Evolutionary conservation across 2,888 invertebrate species (phyloP), one percentile per base, ranked within the genome.

Genomic region (Agrilus cyanescens): DNA sequence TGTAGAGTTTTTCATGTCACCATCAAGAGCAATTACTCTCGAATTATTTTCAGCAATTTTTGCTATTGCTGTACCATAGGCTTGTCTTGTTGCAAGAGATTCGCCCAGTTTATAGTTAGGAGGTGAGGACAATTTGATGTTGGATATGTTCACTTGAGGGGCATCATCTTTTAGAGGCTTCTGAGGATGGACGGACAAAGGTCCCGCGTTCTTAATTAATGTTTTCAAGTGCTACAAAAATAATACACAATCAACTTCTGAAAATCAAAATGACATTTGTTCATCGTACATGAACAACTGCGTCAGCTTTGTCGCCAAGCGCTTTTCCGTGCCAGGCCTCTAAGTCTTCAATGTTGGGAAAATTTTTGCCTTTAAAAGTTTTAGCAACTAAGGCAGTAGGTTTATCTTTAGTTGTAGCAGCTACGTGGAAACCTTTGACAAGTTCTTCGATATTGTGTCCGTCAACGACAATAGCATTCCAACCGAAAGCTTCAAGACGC

Each of bases 301-400:
- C 78, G 1, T 81, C 80, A 1, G 85, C 79, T 47, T 88, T 83
- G 40, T 76, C 82, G 0, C 93, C 95, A 45, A 99, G 69, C 0
- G 98, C 83, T 67, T 98, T 98, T 40, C 98, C 98, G 62, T 99
- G 98, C 96, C 96, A 98, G 68, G 94, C 91, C 44, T 93, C 88
- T 52, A 77, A 56, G 65, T 99, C 88, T 66, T 95, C 96, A 58
- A 98, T 90, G 40, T 82, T 82, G 33, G 84, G 81, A 70, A 91
- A 91, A 56, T 80, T 82, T 62, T 77, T 85, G 15, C 98, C 98
- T 71, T 98, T 99, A 68, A 76, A 89, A 0, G 98, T 98, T 71
- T 96, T 95, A 40, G 94, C 94, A 48, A 99, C 71, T 44, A 99
- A 74, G 29, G 93, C 95, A 12, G 95, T 94, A 37, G 97, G 97